A percentile compares a stretch with the other conserved stretches of the same genome.
Evolutionary conservation across 2,888 invertebrate species (phyloP).

Genomic region (Pyrocoelia pectoralis): DNA sequence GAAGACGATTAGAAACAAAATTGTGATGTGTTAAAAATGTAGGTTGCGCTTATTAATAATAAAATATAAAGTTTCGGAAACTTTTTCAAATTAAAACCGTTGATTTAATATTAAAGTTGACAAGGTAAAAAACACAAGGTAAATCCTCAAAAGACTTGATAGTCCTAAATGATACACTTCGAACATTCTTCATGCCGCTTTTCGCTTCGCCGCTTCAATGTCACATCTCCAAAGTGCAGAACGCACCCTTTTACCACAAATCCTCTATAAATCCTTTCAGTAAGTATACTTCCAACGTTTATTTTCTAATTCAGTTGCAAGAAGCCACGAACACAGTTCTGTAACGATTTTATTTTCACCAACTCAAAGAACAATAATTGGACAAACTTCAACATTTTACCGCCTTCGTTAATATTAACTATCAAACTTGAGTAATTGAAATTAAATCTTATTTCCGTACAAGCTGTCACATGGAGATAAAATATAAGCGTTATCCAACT

Average conservation of each 20-base stretch:
- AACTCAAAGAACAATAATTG: background rate
- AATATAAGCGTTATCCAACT: background rate
- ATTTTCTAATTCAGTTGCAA: constrained; percentile 24
- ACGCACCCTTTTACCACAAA: constrained; percentile 26
- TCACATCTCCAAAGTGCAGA: constrained; percentile 29
- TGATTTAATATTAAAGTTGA: constrained; percentile 38
- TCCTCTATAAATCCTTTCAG: constrained; percentile 26
- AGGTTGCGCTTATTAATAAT: too few relatives aligned
- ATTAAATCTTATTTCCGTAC: background rate
- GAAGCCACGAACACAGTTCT: background rate
- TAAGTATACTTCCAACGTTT: constrained; percentile 20
- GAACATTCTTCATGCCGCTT: constrained; percentile 23
- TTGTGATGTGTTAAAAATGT: background rate
- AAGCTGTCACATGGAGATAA: constrained; percentile 1
- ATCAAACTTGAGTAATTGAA: constrained; percentile 5
- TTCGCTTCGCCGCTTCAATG: constrained; percentile 29
- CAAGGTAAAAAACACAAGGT: constrained; percentile 20
- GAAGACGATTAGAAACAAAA: constrained; percentile 4
- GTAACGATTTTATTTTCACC: background rate
- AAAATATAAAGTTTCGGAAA: background rate
- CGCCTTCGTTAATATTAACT: background rate
- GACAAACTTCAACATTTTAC: background rate
- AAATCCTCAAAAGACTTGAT: constrained; percentile 27
- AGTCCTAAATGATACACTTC: constrained; percentile 14
- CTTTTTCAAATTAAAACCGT: constrained; percentile 23